Conservation (phyloP, 2,113 vertebrate species). For the Ranitomeya imitator region DNA sequence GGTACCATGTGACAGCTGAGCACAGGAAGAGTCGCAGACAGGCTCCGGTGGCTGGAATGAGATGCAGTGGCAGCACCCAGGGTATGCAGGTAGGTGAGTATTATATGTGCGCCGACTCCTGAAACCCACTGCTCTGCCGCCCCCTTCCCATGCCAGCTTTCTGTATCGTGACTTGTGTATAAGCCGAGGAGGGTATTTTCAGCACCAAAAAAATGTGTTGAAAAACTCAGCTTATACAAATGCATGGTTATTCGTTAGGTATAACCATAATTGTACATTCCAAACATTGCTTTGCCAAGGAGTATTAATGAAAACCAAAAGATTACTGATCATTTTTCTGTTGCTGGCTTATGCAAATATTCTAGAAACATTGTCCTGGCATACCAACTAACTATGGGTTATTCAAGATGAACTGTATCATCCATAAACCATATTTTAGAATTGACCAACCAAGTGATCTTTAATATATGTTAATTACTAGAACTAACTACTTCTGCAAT, state of each 20-base stretch:
- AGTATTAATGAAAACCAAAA: constrained; percentile 20
- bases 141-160: no score
- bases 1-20: no score
- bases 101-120: no score
- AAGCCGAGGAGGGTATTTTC: no score
- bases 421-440: background rate
- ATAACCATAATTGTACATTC: constrained; percentile 40
- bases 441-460: background rate
- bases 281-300: constrained; percentile 12
- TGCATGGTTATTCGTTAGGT: constrained; percentile 9
- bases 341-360: constrained; percentile 20
- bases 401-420: constrained; percentile 20
- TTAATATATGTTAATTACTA: background rate
- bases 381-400: constrained; percentile 12
- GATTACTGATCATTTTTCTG: constrained; percentile 6
- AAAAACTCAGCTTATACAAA: background rate
- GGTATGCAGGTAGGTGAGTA: no score
- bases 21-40: no score
- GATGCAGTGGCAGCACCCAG: no score
- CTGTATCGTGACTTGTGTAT: no score
- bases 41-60: no score
- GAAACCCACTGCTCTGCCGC: no score
- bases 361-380: background rate
- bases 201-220: no score
- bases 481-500: background rate